Conservation (phyloP, 2,113 vertebrate species). For the Pelusios castaneus region DNA sequence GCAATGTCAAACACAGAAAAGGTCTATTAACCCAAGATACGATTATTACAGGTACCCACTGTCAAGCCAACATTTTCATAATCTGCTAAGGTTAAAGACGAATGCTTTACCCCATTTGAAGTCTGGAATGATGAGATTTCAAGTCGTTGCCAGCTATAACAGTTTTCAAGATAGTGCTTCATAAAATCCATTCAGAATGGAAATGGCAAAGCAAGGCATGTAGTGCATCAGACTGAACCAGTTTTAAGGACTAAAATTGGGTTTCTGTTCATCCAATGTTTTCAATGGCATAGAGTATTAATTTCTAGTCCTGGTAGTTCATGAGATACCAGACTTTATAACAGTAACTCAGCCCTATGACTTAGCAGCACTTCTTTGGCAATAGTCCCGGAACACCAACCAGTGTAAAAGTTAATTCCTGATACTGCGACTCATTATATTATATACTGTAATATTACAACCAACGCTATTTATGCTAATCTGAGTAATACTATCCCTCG, state of each 20-base stretch:
- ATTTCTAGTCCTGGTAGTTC: neutral
- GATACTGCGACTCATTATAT: slow-evolving; percentile 73
- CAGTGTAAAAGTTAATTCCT: slow-evolving; percentile 62
- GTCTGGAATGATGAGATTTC: neutral
- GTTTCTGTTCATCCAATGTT: neutral
- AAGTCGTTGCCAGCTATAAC: neutral
- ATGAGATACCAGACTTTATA: slow-evolving; percentile 48
- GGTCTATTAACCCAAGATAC: neutral
- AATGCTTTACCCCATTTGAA: neutral
- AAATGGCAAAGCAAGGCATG: rapidly evolving
- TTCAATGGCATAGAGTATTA: slow-evolving; percentile 8
- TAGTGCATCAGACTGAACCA: neutral
- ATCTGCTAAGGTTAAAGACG: neutral
- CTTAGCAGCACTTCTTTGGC: slow-evolving; percentile 49
- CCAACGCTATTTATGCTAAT: slow-evolving; percentile 67
- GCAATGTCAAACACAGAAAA: neutral
- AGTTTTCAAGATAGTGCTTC: neutral
- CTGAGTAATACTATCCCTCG: slow-evolving; percentile 40
- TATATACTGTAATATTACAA: slow-evolving; percentile 57
- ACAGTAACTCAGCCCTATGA: slow-evolving; percentile 34
- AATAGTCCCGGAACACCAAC: slow-evolving; percentile 1
- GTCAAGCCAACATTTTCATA: neutral
- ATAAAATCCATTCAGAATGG: neutral
- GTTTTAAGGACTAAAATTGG: neutral
- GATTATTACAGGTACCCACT: neutral